A percentile compares a stretch with the other conserved stretches of the same genome.
Evolutionary conservation across 2,888 invertebrate species (phyloP).

Genomic region (Eupithecia subumbrata): DNA sequence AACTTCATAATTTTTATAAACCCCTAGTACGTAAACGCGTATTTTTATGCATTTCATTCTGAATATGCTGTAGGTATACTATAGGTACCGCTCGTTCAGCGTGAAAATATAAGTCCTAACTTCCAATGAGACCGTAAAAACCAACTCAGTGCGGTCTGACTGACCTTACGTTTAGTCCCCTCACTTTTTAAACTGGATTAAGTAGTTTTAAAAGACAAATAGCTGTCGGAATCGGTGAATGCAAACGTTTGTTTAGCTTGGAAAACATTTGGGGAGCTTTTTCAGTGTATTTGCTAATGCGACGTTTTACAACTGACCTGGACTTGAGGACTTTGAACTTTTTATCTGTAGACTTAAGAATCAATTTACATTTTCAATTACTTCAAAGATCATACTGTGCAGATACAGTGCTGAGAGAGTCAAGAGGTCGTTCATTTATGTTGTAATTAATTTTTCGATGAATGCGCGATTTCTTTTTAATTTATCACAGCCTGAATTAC

Average conservation of each 20-base stretch:
- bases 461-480: no score
- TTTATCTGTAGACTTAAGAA: background rate
- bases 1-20: no score
- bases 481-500: no score
- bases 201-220: constrained; percentile 34
- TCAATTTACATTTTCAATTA: background rate
- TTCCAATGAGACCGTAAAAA: constrained; percentile 1
- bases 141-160: background rate
- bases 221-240: constrained; percentile 21
- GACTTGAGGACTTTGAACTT: background rate
- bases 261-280: constrained; percentile 15
- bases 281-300: constrained; percentile 1
- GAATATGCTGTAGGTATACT: background rate
- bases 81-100: background rate
- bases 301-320: background rate
- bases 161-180: constrained; percentile 14
- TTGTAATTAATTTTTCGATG: no score
- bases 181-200: constrained; percentile 36
- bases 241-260: constrained; percentile 18
- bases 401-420: background rate
- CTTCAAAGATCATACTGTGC: background rate
- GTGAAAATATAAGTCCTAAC: background rate
- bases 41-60: no score
- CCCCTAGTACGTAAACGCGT: no score
- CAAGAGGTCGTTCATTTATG: no score